Evolutionary conservation across 2,113 vertebrate genomes (phyloP).

Genomic region (Maccullochella peelii): DNA sequence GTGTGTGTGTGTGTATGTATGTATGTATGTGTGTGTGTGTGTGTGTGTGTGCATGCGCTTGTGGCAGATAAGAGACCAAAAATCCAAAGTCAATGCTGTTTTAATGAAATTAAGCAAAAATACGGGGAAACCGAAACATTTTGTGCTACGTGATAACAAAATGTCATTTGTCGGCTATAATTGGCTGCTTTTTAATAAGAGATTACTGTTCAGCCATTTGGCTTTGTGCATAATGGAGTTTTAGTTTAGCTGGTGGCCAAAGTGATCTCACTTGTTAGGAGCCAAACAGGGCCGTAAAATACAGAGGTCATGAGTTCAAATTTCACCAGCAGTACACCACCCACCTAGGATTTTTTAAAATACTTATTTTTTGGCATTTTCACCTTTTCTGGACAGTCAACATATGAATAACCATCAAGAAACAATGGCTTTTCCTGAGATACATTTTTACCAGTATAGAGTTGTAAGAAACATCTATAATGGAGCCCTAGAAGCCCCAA

Average conservation of each 20-base stretch:
- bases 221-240: constrained; percentile 48
- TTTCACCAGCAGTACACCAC: not conserved
- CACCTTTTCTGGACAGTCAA: too few species aligned
- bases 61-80: constrained; percentile 57
- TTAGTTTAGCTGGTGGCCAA: constrained; percentile 39
- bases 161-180: constrained; percentile 56
- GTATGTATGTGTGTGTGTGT: constrained; percentile 17
- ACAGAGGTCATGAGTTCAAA: not conserved
- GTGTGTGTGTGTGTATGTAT: not conserved
- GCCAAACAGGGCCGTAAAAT: constrained; percentile 5
- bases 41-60: not conserved
- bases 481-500: not conserved
- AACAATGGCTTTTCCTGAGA: not conserved
- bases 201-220: constrained; percentile 53
- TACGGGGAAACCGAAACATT: constrained; percentile 62
- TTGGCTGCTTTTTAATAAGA: constrained; percentile 67
- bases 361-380: not conserved
- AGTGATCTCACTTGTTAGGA: not conserved
- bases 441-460: not conserved
- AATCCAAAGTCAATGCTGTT: constrained; percentile 57
- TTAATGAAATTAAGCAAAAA: constrained; percentile 72
- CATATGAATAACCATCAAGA: not conserved
- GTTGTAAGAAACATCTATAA: not conserved
- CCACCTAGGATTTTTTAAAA: not conserved
- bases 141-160: constrained; percentile 60